Evolutionary conservation across 2,113 vertebrate genomes (phyloP).

Genomic region (Fulica atra): DNA sequence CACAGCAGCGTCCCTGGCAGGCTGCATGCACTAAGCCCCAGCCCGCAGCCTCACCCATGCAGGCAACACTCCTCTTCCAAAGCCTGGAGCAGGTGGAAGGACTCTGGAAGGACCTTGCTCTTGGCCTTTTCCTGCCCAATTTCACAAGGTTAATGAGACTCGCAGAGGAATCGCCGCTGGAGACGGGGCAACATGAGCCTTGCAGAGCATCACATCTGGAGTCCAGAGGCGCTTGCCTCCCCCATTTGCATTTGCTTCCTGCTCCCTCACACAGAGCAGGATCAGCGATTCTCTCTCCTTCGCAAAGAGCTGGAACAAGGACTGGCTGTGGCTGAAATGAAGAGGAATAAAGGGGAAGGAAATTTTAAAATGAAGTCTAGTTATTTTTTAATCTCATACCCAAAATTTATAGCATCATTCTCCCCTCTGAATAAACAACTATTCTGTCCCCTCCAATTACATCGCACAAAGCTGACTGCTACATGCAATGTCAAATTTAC

Average conservation of each 20-base stretch:
- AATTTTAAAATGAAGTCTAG: conserved; percentile 48
- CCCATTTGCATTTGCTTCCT: background rate
- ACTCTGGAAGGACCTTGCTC: background rate
- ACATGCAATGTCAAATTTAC: conserved; percentile 56
- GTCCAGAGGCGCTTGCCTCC: background rate
- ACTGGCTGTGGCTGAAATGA: background rate
- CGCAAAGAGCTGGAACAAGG: background rate
- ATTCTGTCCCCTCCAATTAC: conserved; percentile 52
- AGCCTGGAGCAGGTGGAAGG: conserved; percentile 27
- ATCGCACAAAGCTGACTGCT: conserved; percentile 37
- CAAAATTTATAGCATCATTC: conserved; percentile 38
- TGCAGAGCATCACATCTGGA: conserved; percentile 51
- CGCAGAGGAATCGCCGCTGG: conserved; percentile 17
- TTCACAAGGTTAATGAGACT: conserved; percentile 59
- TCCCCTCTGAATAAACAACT: conserved; percentile 52
- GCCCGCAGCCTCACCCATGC: background rate
- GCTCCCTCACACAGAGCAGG: background rate
- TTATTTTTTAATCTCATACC: conserved; percentile 45
- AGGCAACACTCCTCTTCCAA: background rate
- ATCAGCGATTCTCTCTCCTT: background rate
- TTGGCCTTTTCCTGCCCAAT: conserved; percentile 46
- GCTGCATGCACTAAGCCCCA: background rate
- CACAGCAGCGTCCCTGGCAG: fast-evolving
- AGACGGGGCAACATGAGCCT: background rate
- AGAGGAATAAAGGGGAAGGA: conserved; percentile 17